Percentiles rank a stretch among this genome's conserved stretches.
These are phyloP conservation scores for Dallia pectoralis DNA, from an alignment of 2,797 vertebrate species.

Conservation along the genomic window DNA sequence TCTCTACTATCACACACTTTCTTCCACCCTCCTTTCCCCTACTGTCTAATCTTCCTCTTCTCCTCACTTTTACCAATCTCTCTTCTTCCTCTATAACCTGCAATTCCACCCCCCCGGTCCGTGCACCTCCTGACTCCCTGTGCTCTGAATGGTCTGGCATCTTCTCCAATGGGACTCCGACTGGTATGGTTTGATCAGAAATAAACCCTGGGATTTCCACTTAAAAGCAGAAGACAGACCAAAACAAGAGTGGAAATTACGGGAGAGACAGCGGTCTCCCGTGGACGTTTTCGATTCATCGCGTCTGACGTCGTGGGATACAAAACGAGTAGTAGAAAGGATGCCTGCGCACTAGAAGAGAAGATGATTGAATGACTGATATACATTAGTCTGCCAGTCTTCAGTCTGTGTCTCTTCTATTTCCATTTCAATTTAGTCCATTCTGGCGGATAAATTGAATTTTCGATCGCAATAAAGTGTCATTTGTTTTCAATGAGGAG, in stretches of 20 bases:
- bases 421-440: background rate
- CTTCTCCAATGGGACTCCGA: background rate
- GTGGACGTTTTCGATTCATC: background rate
- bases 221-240: background rate
- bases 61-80: background rate
- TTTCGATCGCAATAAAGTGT: background rate
- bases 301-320: background rate
- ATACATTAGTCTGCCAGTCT: background rate
- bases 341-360: background rate
- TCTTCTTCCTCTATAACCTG: background rate
- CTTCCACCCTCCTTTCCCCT: constrained; percentile 26
- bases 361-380: background rate
- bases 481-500: background rate
- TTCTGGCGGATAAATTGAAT: background rate
- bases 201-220: background rate
- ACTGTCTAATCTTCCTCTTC: constrained; percentile 22
- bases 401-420: background rate
- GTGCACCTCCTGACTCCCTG: background rate
- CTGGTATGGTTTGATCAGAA: background rate
- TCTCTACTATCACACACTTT: constrained; percentile 21
- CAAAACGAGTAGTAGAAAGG: background rate
- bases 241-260: background rate
- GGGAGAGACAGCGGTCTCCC: background rate
- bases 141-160: background rate
- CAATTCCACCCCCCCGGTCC: background rate